Evolutionary conservation across 2,888 invertebrate species (phyloP).

Genomic region (Tipula helvola): DNA sequence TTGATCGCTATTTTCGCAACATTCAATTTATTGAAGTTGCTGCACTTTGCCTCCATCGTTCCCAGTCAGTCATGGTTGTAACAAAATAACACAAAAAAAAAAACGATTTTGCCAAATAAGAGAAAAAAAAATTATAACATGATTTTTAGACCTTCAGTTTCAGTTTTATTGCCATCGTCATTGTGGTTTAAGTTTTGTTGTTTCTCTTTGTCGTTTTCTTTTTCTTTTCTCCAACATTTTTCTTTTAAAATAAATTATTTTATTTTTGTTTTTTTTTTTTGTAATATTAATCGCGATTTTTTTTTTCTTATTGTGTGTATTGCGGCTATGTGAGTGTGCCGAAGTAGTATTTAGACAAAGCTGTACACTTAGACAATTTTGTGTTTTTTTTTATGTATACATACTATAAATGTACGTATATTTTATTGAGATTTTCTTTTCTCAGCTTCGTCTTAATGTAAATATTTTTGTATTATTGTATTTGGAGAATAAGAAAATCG

Average conservation of each 20-base stretch:
- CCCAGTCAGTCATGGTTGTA: neutral
- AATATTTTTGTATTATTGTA: neutral
- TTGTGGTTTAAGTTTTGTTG: neutral
- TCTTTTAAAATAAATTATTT: neutral
- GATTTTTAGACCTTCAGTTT: slow-evolving; percentile 4
- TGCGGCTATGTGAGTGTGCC: neutral
- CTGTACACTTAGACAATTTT: neutral
- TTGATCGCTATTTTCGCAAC: too few species aligned
- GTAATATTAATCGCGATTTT: neutral
- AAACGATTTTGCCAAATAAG: neutral
- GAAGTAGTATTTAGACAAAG: neutral
- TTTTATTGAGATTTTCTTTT: neutral
- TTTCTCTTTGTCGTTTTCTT: neutral
- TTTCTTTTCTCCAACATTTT: neutral
- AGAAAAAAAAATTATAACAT: neutral
- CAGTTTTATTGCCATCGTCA: neutral
- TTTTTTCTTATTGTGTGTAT: neutral
- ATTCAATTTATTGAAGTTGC: too few species aligned
- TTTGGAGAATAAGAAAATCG: neutral
- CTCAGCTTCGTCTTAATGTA: neutral
- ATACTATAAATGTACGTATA: too few species aligned
- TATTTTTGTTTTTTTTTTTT: neutral
- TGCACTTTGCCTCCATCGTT: neutral
- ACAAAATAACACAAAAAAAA: neutral
- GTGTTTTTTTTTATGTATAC: neutral